Evolutionary conservation across 2,888 invertebrate species (phyloP), one percentile per base, ranked within the genome.

Genomic region (Hybos culiciformis): DNA sequence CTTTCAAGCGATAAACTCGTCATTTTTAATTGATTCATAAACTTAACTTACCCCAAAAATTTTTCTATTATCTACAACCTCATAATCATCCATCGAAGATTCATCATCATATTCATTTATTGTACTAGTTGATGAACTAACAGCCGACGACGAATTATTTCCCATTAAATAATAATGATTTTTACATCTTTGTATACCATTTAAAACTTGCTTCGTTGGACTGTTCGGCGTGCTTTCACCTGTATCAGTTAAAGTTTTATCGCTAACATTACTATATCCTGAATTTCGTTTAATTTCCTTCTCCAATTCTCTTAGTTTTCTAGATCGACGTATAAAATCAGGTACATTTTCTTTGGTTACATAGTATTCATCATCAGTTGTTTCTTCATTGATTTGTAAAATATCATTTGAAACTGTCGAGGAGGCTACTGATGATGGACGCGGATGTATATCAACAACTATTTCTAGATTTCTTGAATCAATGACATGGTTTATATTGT

Each of bases 1-100:
- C 6, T 24, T 8, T 24, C 11, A 24, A 24, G 11, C 11, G 6
- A 24, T 8, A 11, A 6, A 24, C 7, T 24, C 7, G 6, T 24
- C 11, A 11, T 8, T 11, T 24, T 24, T 12, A 31, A 7, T 31
- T 31, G 8, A 9, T 31, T 31, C n/a, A 12, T 31, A 31, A 32
- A 32, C 14, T 32, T 32, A 17, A 36, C 36, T 21, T 21, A 36
- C 36, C 36, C 14, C 4, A 19, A 3, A 19, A n/a, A 14, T 19
- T 20, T 21, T 21, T 21, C 39, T 31, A 29, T 39, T 36, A 15
- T 45, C 45, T 12, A 45, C 42, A 19, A 26, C 24, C 29, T 36
- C 45, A 36, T 45, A 45, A 37, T 45, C 45, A 15, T 38, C 29
- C 11, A 26, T 37, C 12, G 21, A 21, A 4, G 19, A 36, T 42